Base-by-base conservation (phyloP, 1,140 invertebrate genomes). In the Cryptotermes secundus region DNA sequence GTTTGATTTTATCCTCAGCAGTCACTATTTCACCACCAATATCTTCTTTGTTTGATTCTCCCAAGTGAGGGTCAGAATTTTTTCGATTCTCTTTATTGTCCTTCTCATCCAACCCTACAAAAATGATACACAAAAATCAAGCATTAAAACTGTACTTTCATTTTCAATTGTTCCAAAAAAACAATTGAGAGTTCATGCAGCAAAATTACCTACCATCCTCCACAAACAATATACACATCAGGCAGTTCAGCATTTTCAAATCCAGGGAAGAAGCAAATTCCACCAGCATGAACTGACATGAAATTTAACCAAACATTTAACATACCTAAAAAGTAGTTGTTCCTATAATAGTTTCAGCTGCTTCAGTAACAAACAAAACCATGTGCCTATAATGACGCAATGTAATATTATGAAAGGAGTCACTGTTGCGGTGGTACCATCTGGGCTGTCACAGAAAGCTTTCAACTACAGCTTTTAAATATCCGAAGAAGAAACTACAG, bases 1-100 rank as follows among this genome's bases (percentile, higher is more conserved):
- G 90, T 83, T 94, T 94, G 16, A 92, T 93, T 87, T 95, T 95
- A 87, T 94, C 94, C 84, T 93, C 93, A 22, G 88, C 86, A 79
- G 91, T 89, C 10, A 87, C 85, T 85, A 89, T 89, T 85, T 91
- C 90, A 83, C 89, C 90, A 84, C 88, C 86, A 85, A 89, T 89
- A 45, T 88, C 86, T n/a, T 89, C 88, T 80, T 84, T 81, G 81
- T 80, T 85, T 26, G 86, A 84, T 31, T 80, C 42, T 81, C 87
- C 87, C 82, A 87, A 87, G 24, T 65, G 36, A 49, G 81, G 16
- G 7, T 83, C 80, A 36, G 72, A 10, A 65, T 85, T 83, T 24
- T 79, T 72, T 72, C 59, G 34, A 79, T 85, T 85, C 31, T 85
- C 84, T 22, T 38, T 65, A 16, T 36, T 45, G 31, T 85, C 85